Evolutionary conservation across 2,113 vertebrate genomes (phyloP).

Genomic region (Tupaia chinensis): DNA sequence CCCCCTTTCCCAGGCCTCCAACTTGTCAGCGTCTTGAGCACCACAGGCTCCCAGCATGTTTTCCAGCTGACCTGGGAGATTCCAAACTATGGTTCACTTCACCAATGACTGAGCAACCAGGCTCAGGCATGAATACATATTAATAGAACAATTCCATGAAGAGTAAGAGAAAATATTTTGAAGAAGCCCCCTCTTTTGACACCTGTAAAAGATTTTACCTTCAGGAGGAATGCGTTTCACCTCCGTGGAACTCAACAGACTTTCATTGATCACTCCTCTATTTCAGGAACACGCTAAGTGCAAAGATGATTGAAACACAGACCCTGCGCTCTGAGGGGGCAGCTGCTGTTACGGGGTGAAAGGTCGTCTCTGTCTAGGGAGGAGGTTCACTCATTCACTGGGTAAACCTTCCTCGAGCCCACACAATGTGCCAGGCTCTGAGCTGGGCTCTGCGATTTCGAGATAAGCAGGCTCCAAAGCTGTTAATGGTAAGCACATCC

Average conservation of each 20-base stretch:
- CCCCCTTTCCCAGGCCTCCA: no score
- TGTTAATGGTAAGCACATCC: neutral
- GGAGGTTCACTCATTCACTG: neutral
- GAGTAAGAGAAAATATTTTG: neutral
- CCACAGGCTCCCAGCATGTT: no score
- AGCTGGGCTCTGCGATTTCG: neutral
- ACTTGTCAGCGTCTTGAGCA: no score
- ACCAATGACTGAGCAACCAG: no score
- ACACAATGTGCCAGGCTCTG: neutral
- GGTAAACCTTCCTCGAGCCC: neutral
- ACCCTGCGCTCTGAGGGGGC: neutral
- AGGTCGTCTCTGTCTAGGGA: neutral
- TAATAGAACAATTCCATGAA: slow-evolving; percentile 24
- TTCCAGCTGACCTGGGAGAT: no score
- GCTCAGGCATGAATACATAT: neutral
- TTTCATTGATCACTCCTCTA: neutral
- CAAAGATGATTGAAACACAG: neutral
- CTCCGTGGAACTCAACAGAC: neutral
- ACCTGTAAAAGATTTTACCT: neutral
- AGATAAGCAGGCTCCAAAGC: neutral
- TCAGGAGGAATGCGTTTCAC: neutral
- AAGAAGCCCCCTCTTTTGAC: neutral
- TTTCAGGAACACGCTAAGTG: neutral
- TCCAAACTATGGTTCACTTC: no score
- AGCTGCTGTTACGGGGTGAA: neutral